These are phyloP conservation scores for Conus betulinus DNA, from an alignment of 1,140 invertebrate species.

Conservation along the genomic window DNA sequence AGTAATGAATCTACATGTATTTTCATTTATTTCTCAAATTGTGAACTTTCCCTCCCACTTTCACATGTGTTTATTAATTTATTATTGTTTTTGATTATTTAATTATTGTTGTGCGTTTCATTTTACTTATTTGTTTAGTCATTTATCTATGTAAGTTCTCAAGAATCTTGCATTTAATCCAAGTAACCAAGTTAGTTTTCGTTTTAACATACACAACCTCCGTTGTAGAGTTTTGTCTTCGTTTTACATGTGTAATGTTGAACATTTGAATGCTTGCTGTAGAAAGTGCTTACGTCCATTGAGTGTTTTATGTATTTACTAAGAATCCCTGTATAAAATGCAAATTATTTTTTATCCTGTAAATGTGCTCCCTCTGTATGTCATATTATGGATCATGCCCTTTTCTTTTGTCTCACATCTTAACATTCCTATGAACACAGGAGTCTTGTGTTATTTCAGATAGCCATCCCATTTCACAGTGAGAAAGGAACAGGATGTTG, in stretches of 20 bases:
- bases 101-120: not conserved
- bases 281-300: not conserved
- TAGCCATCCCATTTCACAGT: not conserved
- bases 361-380: not conserved
- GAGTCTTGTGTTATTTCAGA: not conserved
- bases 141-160: not conserved
- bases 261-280: conserved; percentile 2
- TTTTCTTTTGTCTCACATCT: not conserved
- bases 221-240: not conserved
- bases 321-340: not conserved
- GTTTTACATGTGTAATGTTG: not conserved
- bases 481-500: not conserved
- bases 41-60: no score
- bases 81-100: not conserved
- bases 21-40: no score
- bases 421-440: not conserved
- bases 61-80: not conserved
- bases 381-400: not conserved
- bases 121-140: not conserved
- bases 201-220: not conserved
- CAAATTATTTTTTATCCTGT: not conserved
- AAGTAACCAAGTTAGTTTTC: not conserved
- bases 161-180: not conserved
- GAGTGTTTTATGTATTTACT: not conserved
- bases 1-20: no score